Evolutionary conservation across 2,113 vertebrate species (phyloP).

Genomic region (Plotosus lineatus): DNA sequence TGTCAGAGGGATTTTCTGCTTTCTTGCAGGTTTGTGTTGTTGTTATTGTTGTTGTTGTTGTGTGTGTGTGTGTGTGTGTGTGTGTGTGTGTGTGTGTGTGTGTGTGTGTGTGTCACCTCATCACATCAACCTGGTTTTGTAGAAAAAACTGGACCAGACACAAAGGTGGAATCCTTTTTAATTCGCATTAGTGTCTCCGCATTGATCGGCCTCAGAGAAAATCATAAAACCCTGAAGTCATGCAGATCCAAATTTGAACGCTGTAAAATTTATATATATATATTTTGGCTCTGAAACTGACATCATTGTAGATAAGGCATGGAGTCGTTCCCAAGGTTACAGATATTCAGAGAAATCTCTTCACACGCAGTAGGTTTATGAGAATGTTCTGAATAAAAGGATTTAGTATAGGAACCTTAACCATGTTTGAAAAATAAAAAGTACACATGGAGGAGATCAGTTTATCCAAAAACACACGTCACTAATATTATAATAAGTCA

Average conservation of each 20-base stretch:
- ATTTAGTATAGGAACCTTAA: conserved; percentile 67
- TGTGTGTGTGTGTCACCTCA: neutral
- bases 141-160: neutral
- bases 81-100: too few relatives aligned
- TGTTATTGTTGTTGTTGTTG: too few relatives aligned
- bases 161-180: neutral
- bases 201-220: neutral
- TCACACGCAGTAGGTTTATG: conserved; percentile 23
- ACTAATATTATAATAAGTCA: conserved; percentile 55
- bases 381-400: conserved; percentile 55
- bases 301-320: conserved; percentile 34
- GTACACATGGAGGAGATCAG: conserved; percentile 60
- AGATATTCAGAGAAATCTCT: conserved; percentile 23
- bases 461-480: conserved; percentile 63
- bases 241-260: conserved; percentile 4
- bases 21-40: conserved; percentile 47
- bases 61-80: too few relatives aligned
- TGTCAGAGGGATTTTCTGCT: conserved; percentile 71
- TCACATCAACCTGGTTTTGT: neutral
- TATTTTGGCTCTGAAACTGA: conserved; percentile 17
- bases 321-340: conserved; percentile 25
- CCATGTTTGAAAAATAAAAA: conserved; percentile 70
- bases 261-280: neutral
- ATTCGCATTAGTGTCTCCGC: neutral
- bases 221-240: neutral